phyloP scores from a whole-genome alignment of 1,140 invertebrate species.

The Panagrolaimus sp. region DNA sequence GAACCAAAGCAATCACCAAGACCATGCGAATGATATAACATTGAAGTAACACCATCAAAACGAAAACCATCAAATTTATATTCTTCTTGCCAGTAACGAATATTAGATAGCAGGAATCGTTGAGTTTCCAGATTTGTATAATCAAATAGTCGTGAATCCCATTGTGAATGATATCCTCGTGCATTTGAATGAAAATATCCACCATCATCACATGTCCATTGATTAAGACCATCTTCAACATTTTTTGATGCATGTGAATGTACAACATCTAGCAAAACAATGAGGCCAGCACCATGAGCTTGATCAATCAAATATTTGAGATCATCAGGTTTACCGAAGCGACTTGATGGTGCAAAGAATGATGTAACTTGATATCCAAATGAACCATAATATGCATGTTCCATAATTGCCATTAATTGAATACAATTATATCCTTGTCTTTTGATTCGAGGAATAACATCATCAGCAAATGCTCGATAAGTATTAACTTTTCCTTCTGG shows the following conservation, averaged over 20 bases:
- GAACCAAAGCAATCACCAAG: constrained; percentile 61
- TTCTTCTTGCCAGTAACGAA: constrained; percentile 92
- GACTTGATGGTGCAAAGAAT: constrained; percentile 84
- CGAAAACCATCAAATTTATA: constrained; percentile 96
- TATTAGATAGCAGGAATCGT: constrained; percentile 88
- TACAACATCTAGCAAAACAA: constrained; percentile 87
- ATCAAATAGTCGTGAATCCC: constrained; percentile 96
- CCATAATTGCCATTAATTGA: constrained; percentile 99
- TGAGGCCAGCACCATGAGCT: constrained; percentile 79
- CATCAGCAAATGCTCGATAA: constrained; percentile 83
- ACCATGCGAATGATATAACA: constrained; percentile 85
- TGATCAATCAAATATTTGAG: constrained; percentile 85
- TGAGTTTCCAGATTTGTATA: constrained; percentile 89
- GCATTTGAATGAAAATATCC: constrained; percentile 84
- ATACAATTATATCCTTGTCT: constrained; percentile 88
- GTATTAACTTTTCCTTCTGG: constrained; percentile 78
- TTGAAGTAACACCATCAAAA: constrained; percentile 91
- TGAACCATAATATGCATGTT: constrained; percentile 98
- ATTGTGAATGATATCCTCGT: constrained; percentile 80
- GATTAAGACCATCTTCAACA: constrained; percentile 89
- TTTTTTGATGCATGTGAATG: constrained; percentile 99
- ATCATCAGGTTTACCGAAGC: constrained; percentile 91
- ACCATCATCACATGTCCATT: constrained; percentile 89
- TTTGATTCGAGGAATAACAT: constrained; percentile 83
- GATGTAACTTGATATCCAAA: constrained; percentile 98